Conservation (phyloP, 1,140 invertebrate genomes). For the Drosophila equinoxialis region DNA sequence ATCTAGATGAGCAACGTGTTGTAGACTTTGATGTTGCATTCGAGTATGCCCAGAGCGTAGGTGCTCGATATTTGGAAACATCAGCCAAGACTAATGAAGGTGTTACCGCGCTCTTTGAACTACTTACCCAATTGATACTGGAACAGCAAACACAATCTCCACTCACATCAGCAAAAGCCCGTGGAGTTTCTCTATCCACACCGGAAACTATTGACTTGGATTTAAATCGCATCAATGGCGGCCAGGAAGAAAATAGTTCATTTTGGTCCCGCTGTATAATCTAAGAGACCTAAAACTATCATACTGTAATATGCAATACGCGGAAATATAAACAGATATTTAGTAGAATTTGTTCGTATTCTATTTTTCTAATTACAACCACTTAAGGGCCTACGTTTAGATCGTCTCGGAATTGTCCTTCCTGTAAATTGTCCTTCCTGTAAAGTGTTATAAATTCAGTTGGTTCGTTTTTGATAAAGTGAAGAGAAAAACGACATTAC, state of each 20-base stretch:
- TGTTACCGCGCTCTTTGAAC: constrained; percentile 96
- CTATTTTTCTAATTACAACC: no score
- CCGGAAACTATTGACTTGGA: neutral
- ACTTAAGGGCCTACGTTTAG: no score
- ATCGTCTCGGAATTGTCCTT: no score
- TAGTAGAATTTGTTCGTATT: no score
- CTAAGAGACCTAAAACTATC: neutral
- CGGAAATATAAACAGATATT: neutral
- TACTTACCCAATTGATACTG: constrained; percentile 87
- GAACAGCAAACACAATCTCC: constrained; percentile 47
- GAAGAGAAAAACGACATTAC: no score
- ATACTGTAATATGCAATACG: neutral
- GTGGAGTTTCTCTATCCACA: neutral
- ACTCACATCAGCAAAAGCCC: neutral
- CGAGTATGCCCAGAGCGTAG: constrained; percentile 95
- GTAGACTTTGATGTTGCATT: constrained; percentile 92
- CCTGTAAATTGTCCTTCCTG: no score
- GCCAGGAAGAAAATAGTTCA: neutral
- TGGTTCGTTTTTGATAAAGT: no score
- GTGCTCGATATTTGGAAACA: constrained; percentile 96
- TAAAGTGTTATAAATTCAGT: no score
- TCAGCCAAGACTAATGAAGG: constrained; percentile 97
- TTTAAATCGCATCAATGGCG: neutral
- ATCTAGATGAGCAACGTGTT: constrained; percentile 95
- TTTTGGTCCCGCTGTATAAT: neutral